Conservation (phyloP, 2,888 invertebrate genomes). For the Saturnia japonica region DNA sequence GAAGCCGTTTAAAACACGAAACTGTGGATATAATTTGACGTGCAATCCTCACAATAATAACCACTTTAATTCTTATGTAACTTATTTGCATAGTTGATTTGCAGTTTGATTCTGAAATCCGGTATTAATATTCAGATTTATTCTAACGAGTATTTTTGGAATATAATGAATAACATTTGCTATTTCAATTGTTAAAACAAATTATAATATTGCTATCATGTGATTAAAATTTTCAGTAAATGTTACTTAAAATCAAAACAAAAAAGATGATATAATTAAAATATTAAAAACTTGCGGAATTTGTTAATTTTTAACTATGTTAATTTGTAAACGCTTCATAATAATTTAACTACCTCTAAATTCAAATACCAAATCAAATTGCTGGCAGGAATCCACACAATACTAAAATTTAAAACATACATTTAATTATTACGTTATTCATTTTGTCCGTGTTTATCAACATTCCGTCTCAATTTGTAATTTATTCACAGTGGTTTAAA, state of each 20-base stretch:
- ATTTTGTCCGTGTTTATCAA: constrained; percentile 44
- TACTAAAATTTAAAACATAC: background rate
- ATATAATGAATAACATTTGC: background rate
- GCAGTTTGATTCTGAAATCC: background rate
- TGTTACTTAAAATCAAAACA: background rate
- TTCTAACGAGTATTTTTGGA: background rate
- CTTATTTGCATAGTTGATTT: background rate
- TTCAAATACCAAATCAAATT: background rate
- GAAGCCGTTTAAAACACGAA: background rate
- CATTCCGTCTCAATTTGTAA: constrained; percentile 48
- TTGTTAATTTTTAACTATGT: background rate
- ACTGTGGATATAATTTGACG: background rate
- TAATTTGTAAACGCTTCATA: background rate
- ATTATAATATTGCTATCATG: background rate
- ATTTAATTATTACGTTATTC: constrained; percentile 13
- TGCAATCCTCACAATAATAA: background rate
- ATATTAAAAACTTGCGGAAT: background rate
- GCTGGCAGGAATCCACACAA: background rate
- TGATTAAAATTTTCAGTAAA: background rate
- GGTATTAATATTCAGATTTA: constrained; percentile 1
- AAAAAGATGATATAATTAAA: background rate
- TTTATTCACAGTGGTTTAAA: constrained; percentile 54
- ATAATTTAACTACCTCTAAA: background rate
- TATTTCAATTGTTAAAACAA: background rate
- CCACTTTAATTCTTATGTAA: background rate